Conservation (phyloP, 2,797 vertebrate genomes). For the Otus scops region DNA sequence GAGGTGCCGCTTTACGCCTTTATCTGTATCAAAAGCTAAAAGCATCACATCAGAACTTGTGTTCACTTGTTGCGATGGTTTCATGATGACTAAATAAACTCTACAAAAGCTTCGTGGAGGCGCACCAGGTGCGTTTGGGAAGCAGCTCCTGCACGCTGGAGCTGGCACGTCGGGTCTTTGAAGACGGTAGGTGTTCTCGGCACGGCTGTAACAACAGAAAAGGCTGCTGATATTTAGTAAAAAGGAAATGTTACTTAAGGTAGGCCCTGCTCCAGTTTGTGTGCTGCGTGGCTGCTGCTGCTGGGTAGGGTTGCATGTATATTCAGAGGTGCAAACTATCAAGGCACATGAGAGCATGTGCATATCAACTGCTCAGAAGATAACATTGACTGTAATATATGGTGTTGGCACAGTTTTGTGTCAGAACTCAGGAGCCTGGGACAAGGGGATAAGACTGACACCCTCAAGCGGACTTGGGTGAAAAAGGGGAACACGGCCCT, state of each 20-base stretch:
- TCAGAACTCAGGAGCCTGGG: not conserved
- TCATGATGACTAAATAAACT: not conserved
- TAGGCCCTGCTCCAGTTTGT: not conserved
- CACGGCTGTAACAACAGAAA: not conserved
- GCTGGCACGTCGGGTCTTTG: not conserved
- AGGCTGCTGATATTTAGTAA: not conserved
- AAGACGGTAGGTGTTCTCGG: conserved; percentile 7
- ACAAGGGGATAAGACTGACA: not conserved
- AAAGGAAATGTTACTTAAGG: not conserved
- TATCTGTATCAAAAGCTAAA: conserved; percentile 22
- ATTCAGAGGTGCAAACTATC: not conserved
- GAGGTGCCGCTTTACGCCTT: not conserved
- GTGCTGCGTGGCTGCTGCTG: not conserved
- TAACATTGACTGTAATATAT: fast-evolving
- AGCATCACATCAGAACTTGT: not conserved
- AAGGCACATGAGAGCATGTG: not conserved
- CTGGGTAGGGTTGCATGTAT: fast-evolving
- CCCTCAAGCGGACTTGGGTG: not conserved
- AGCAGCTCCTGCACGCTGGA: not conserved
- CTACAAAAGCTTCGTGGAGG: not conserved
- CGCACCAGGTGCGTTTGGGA: not conserved
- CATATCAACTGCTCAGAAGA: not conserved
- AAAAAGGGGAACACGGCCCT: not conserved
- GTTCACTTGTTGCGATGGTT: not conserved
- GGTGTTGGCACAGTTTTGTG: not conserved